A percentile compares a stretch with the other conserved stretches of the same genome.
These are phyloP conservation scores for Melopsittacus undulatus DNA, from an alignment of 2,797 vertebrate genomes.

Conservation along the genomic window DNA sequence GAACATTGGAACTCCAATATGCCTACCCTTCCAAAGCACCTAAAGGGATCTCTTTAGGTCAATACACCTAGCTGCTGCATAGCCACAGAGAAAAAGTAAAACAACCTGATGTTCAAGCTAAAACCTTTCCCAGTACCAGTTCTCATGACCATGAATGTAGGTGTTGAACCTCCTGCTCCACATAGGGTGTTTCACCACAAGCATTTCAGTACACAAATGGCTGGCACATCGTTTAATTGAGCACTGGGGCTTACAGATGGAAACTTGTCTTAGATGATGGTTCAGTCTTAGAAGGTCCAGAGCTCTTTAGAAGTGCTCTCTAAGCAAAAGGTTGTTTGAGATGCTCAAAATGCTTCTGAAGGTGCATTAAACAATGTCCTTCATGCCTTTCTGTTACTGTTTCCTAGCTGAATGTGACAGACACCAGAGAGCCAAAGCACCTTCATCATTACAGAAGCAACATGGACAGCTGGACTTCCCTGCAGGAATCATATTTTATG, in stretches of 20 bases:
- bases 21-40: neutral
- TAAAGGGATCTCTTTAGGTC: neutral
- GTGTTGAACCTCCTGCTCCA: neutral
- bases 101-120: neutral
- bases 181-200: neutral
- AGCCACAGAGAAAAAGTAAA: neutral
- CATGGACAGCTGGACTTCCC: neutral
- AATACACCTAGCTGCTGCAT: neutral
- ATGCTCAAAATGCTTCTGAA: neutral
- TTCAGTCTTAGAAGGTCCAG: neutral
- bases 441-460: neutral
- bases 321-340: neutral
- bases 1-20: neutral
- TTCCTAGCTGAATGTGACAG: neutral
- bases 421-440: neutral
- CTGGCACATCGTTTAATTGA: neutral
- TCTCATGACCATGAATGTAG: neutral
- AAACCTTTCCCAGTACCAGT: neutral
- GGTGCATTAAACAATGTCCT: fast-evolving
- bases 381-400: neutral
- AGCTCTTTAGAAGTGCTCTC: neutral
- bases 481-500: neutral
- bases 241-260: neutral
- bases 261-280: neutral
- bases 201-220: neutral